Evolutionary conservation across 2,888 invertebrate genomes (phyloP).

Genomic region (Nemurella pictetii): DNA sequence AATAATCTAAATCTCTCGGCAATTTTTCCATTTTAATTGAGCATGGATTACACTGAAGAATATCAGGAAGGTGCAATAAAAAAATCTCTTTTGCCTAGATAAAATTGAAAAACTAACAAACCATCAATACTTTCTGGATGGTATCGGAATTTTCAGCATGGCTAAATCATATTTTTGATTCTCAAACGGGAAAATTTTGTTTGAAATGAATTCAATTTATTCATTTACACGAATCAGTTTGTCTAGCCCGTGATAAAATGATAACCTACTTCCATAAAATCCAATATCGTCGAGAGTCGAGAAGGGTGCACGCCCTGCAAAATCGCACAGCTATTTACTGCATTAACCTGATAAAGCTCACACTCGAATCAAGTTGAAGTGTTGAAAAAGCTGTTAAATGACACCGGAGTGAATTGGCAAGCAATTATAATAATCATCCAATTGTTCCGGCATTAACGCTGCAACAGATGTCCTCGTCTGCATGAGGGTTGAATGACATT

Average conservation of each 20-base stretch:
- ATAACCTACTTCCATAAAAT: neutral
- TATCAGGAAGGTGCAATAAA: no score
- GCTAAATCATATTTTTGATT: no score
- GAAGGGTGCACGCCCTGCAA: neutral
- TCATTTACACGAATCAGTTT: neutral
- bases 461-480: neutral
- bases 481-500: neutral
- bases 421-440: neutral
- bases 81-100: no score
- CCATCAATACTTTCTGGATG: no score
- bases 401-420: neutral
- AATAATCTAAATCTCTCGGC: no score
- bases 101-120: no score
- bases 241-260: neutral
- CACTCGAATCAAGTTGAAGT: neutral
- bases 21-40: no score
- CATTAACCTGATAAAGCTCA: neutral
- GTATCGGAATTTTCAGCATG: no score
- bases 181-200: no score
- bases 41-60: no score
- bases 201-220: neutral
- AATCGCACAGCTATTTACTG: no score
- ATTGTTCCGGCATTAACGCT: neutral
- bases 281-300: neutral
- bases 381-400: neutral